phyloP scores from a whole-genome alignment of 2,797 vertebrate species.

The Malacoraja senta region DNA sequence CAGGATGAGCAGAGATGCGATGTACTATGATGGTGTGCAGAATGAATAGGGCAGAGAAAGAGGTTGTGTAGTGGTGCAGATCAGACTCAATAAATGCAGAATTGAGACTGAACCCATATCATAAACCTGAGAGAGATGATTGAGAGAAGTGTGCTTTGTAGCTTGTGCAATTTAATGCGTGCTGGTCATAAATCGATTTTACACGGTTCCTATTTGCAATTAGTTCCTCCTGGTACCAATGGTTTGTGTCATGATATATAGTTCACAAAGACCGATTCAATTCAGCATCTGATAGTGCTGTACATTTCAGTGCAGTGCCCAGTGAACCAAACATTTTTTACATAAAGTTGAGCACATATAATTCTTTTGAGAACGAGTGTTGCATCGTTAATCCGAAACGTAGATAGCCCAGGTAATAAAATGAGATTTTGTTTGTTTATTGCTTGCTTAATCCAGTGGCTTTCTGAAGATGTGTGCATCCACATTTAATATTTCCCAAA shows the following conservation, averaged over 20 bases:
- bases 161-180: conserved; percentile 1
- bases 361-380: background rate
- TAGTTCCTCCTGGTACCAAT: conserved; percentile 35
- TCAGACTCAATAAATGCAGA: background rate
- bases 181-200: background rate
- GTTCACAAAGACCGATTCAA: conserved; percentile 23
- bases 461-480: background rate
- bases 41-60: background rate
- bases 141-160: background rate
- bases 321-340: background rate
- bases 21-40: background rate
- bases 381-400: background rate
- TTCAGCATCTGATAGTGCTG: background rate
- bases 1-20: background rate
- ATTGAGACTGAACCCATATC: background rate
- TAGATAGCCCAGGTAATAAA: background rate
- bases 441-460: background rate
- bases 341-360: background rate
- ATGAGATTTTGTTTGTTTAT: background rate
- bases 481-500: background rate
- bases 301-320: background rate
- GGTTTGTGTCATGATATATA: conserved; percentile 1
- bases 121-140: background rate
- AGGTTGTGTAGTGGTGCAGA: background rate
- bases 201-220: conserved; percentile 35